Conservation (phyloP, 1,140 invertebrate genomes). For the Eubasilissa regina region DNA sequence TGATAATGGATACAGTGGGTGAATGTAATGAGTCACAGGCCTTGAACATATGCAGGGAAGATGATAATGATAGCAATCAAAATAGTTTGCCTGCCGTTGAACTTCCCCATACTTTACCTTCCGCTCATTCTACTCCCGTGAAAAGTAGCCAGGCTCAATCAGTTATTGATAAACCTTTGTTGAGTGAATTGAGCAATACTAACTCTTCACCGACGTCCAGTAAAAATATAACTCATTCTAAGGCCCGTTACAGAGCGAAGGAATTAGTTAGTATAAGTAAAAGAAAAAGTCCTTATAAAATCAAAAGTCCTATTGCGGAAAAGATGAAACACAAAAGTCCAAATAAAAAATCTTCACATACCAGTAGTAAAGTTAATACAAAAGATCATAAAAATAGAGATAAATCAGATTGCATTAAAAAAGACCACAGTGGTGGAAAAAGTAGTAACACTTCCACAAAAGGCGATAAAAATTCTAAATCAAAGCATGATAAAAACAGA, state of each 20-base stretch:
- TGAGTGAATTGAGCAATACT: neutral
- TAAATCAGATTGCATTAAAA: too few species aligned
- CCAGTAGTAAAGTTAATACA: too few species aligned
- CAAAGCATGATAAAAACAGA: neutral
- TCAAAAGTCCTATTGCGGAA: neutral
- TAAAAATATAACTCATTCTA: slow-evolving; percentile 3
- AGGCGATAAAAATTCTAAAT: neutral
- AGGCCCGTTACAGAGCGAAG: slow-evolving; percentile 13
- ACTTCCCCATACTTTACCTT: too few species aligned
- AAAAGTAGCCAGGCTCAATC: neutral
- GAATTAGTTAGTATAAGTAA: neutral
- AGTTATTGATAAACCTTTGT: neutral
- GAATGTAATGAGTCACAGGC: neutral
- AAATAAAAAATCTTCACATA: neutral
- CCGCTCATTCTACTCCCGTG: too few species aligned
- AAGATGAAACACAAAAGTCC: slow-evolving; percentile 10
- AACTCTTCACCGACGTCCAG: neutral
- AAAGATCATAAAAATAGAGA: too few species aligned
- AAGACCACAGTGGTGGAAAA: neutral
- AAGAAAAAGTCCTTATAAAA: neutral
- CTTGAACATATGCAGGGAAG: neutral
- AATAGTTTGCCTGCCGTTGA: neutral
- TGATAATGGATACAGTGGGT: neutral
- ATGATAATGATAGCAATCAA: neutral
- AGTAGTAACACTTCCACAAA: neutral